Conservation (phyloP, 2,888 invertebrate genomes). For the Thecophora atra region DNA sequence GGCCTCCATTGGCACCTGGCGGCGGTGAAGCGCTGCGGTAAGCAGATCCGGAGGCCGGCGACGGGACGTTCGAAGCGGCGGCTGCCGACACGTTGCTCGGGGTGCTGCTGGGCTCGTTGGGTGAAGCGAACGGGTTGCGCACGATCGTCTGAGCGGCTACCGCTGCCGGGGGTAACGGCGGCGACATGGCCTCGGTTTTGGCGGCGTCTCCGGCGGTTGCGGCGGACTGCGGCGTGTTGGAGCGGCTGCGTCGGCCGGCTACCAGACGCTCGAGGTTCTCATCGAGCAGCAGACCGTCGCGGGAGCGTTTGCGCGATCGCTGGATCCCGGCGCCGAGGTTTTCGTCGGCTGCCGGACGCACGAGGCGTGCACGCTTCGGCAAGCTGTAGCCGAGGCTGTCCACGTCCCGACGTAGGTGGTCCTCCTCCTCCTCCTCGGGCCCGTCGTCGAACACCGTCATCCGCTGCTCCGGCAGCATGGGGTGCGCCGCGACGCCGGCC, state of each 20-base stretch:
- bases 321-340: constrained; percentile 40
- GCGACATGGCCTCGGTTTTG: constrained; percentile 27
- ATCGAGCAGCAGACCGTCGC: constrained; percentile 59
- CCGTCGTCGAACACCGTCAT: constrained; percentile 59
- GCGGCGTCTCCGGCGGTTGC: not conserved
- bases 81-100: not conserved
- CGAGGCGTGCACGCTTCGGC: constrained; percentile 55
- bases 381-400: constrained; percentile 46
- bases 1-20: constrained; percentile 43
- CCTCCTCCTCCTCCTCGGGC: constrained; percentile 46
- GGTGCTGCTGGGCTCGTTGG: constrained; percentile 51
- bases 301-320: constrained; percentile 68
- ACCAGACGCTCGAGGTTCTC: constrained; percentile 48
- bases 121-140: constrained; percentile 64
- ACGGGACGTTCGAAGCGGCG: constrained; percentile 56
- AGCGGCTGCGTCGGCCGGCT: constrained; percentile 50
- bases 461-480: constrained; percentile 57
- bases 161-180: constrained; percentile 48
- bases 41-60: constrained; percentile 41
- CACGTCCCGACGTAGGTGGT: constrained; percentile 65
- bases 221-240: constrained; percentile 33
- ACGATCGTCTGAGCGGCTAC: constrained; percentile 62
- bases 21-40: constrained; percentile 51
- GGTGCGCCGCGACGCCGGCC: constrained; percentile 46
- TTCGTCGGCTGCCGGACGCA: constrained; percentile 35